Conservation (phyloP, 2,113 vertebrate genomes). For the Cottus gobio region DNA sequence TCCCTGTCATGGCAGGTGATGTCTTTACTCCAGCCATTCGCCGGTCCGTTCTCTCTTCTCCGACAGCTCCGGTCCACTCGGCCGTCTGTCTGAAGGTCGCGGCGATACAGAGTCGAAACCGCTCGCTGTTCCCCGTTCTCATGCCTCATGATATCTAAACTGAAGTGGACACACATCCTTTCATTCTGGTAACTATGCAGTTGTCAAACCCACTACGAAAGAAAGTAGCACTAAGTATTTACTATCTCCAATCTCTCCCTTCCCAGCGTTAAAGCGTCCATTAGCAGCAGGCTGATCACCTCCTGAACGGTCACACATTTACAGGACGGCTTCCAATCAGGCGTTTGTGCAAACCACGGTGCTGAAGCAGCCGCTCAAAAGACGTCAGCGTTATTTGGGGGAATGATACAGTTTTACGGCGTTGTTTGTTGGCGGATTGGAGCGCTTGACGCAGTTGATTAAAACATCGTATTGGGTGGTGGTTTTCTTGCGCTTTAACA, state of each 20-base stretch:
- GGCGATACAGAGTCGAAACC: background rate
- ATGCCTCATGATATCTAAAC: background rate
- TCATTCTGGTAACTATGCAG: background rate
- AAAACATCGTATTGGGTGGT: background rate
- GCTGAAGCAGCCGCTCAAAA: background rate
- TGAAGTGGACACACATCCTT: background rate
- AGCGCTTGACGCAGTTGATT: background rate
- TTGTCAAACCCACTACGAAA: conserved; percentile 20
- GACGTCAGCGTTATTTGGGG: background rate
- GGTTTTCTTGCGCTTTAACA: background rate
- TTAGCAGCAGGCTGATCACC: conserved; percentile 44
- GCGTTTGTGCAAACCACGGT: conserved; percentile 19
- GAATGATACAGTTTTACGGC: background rate
- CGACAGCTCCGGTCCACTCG: background rate
- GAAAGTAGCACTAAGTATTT: conserved; percentile 8
- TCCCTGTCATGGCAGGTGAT: conserved; percentile 16
- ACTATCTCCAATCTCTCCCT: conserved; percentile 21
- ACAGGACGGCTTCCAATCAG: conserved; percentile 36
- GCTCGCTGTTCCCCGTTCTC: background rate
- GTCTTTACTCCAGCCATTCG: conserved; percentile 33
- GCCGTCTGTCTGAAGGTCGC: background rate
- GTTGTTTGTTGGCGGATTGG: background rate
- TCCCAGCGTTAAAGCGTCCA: conserved; percentile 9
- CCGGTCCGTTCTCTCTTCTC: background rate
- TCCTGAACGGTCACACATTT: conserved; percentile 40